Base-by-base conservation (phyloP, 2,113 vertebrate species). In the Agelaius tricolor region DNA sequence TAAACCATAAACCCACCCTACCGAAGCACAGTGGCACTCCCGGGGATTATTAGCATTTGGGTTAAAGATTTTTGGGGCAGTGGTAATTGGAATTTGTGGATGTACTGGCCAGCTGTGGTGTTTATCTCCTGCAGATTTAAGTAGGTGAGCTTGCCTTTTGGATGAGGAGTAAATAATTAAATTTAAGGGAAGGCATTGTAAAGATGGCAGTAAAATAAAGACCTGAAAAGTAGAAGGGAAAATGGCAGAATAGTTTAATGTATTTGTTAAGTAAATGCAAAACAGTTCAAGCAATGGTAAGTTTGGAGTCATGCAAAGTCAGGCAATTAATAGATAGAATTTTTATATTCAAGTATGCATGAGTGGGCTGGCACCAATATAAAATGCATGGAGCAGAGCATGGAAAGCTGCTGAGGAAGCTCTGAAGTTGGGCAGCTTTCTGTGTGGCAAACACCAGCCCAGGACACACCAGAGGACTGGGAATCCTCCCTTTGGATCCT, bases 1-100 rank as follows among this genome's bases (percentile, higher is more conserved):
- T 88, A 80, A 92, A 30, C 68, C 66, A 20, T 88, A 94, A 96
- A 95, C 61, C 59, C 72, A 71, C 61, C 54, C 81, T 87, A 72
- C 30, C 13, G 37, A 37, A 65, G 57, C 83, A 3, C 75, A 6
- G n/a, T 28, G 44, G 26, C 63, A 57, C 88, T 96, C 84, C 6
- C 0, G 47, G 79, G 85, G 68, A 20, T 94, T 27, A 7, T 92
- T 55, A 74, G 35, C 75, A 14, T 66, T 65, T 51, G 44, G 66
- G 76, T 81, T 88, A 77, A 73, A 80, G 67, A 21, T 46, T 81
- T 90, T 82, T 47, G 3, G 33, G 69, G 58, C 49, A 51, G 66
- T 26, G 74, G 49, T 23, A 52, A 28, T 46, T 33, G 46, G 68
- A 59, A 61, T 71, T 39, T 62, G 39, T 89, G 51, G 30, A 57